Percentiles rank a stretch among this genome's conserved stretches.
Evolutionary conservation across 2,888 invertebrate species (phyloP).

Genomic region (Ophioninae sp.): DNA sequence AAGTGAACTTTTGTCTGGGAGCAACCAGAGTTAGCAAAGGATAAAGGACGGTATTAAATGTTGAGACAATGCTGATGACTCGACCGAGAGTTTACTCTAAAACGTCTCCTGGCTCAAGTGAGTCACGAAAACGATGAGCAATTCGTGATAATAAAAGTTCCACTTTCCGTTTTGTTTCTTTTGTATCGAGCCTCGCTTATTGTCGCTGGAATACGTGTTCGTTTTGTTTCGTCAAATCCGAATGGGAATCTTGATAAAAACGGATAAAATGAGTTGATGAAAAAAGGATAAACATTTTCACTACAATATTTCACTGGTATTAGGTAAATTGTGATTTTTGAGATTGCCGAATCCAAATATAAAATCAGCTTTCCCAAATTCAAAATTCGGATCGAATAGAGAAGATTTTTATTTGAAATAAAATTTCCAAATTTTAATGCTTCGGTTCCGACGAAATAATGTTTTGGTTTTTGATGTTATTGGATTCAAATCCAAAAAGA

Average conservation of each 20-base stretch:
- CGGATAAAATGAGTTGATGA: not conserved
- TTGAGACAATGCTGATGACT: slow-evolving; percentile 37
- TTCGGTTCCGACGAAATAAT: too few relatives aligned
- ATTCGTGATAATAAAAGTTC: not conserved
- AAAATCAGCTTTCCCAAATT: too few relatives aligned
- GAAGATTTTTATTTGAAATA: too few relatives aligned
- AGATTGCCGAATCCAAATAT: too few relatives aligned
- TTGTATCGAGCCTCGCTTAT: not conserved
- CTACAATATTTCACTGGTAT: too few relatives aligned
- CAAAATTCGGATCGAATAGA: too few relatives aligned
- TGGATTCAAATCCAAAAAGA: too few relatives aligned
- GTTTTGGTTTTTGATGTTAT: too few relatives aligned
- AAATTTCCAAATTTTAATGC: too few relatives aligned
- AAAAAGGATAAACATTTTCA: not conserved
- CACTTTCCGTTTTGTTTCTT: not conserved
- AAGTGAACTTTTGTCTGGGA: slow-evolving; percentile 23
- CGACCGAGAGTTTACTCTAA: slow-evolving; percentile 14
- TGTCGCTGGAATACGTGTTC: not conserved
- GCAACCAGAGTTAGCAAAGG: slow-evolving; percentile 24
- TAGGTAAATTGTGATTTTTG: too few relatives aligned
- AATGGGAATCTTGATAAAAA: not conserved
- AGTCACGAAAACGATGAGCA: not conserved
- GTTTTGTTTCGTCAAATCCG: not conserved
- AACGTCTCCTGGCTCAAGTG: not conserved
- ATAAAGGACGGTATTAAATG: slow-evolving; percentile 35